Evolutionary conservation across 1,140 invertebrate species (phyloP).

Genomic region (Cephus cinctus): DNA sequence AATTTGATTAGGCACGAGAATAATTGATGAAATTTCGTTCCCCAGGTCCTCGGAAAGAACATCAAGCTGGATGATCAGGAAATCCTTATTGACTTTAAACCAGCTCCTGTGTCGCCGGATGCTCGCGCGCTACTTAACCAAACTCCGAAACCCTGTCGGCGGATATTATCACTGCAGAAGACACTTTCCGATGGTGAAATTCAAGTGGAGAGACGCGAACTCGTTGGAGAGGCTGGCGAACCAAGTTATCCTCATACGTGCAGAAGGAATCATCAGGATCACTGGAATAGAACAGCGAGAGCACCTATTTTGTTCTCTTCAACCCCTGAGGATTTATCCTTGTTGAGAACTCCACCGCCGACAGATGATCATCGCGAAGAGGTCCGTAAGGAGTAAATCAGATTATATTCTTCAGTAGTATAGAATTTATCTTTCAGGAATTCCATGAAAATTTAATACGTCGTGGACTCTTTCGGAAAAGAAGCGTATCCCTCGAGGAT

Average conservation of each 20-base stretch:
- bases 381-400: conserved; percentile 23
- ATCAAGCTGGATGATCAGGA: conserved; percentile 69
- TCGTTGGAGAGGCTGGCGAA: conserved; percentile 48
- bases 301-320: conserved; percentile 53
- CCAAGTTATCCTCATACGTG: conserved; percentile 52
- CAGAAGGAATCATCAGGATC: conserved; percentile 48
- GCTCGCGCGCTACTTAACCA: conserved; percentile 56
- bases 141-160: conserved; percentile 54
- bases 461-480: conserved; percentile 68
- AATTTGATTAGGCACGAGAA: too few relatives aligned
- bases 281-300: conserved; percentile 45
- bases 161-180: conserved; percentile 68
- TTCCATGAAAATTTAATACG: conserved; percentile 79
- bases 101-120: conserved; percentile 64
- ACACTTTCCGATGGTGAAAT: conserved; percentile 81
- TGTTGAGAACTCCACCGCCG: conserved; percentile 39
- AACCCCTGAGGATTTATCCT: conserved; percentile 50
- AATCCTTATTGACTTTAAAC: conserved; percentile 85
- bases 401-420: not conserved
- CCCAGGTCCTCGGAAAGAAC: conserved; percentile 27
- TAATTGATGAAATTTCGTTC: conserved; percentile 25
- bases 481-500: conserved; percentile 68
- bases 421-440: conserved; percentile 52
- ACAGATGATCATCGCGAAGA: conserved; percentile 50
- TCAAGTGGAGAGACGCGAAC: conserved; percentile 61